phyloP scores from a whole-genome alignment of 2,113 vertebrate species.

The Sarotherodon lohbergeri region DNA sequence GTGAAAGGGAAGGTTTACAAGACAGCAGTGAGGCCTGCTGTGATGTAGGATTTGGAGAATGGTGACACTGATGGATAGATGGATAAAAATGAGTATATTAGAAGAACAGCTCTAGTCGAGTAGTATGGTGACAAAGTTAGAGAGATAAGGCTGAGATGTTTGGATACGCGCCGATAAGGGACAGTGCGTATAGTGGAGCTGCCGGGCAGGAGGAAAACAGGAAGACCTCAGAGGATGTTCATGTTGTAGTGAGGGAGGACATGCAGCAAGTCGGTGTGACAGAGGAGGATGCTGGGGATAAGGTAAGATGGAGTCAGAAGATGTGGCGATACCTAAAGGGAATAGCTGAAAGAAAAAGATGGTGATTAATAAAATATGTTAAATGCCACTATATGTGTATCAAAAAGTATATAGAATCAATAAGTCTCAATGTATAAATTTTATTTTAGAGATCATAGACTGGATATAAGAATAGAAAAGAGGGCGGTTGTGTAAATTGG shows the following conservation, averaged over 20 bases:
- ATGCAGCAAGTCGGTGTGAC: background rate
- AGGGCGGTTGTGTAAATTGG: background rate
- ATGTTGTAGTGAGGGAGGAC: background rate
- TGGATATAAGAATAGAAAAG: background rate
- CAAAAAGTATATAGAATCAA: background rate
- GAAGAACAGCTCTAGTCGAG: background rate
- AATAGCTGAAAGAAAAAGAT: background rate
- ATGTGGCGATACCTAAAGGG: background rate
- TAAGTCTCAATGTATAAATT: background rate
- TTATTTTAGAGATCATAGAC: background rate
- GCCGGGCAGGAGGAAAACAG: background rate
- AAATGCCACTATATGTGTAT: background rate
- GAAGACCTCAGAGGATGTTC: background rate
- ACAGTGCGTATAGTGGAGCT: background rate
- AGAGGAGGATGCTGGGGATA: background rate
- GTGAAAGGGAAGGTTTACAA: background rate
- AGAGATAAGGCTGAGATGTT: background rate
- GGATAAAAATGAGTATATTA: background rate
- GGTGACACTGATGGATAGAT: background rate
- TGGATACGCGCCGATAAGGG: background rate
- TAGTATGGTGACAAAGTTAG: background rate
- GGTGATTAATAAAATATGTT: background rate
- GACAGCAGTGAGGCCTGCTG: background rate
- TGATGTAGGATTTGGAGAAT: background rate
- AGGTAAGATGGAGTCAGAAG: background rate